A percentile compares a stretch with the other conserved stretches of the same genome.
phyloP scores from a whole-genome alignment of 2,113 vertebrate genomes.

The Nipponia nippon region DNA sequence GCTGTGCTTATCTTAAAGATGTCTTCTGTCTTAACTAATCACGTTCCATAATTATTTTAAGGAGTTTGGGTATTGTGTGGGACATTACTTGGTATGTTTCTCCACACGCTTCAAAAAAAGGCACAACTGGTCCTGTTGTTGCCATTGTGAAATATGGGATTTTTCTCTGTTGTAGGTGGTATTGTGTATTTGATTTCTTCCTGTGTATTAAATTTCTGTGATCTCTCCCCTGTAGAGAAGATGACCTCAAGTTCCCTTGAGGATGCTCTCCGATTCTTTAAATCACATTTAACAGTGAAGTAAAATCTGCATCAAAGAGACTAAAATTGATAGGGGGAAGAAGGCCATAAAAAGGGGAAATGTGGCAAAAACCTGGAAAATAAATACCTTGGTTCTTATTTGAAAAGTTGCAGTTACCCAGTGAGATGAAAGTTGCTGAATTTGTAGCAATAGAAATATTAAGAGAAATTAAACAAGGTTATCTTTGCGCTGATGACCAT shows the following conservation, averaged over 20 bases:
- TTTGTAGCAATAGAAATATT: slow-evolving; percentile 65
- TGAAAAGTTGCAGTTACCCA: slow-evolving; percentile 37
- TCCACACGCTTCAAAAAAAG: not conserved
- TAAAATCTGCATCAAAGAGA: not conserved
- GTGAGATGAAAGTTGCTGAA: slow-evolving; percentile 60
- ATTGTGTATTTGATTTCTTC: not conserved
- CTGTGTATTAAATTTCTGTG: not conserved
- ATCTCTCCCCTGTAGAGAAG: not conserved
- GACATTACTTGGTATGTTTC: not conserved
- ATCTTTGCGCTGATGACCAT: slow-evolving; percentile 56
- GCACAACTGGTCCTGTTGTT: not conserved
- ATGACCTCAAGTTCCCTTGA: not conserved
- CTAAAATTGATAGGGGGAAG: not conserved
- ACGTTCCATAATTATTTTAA: not conserved
- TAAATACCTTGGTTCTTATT: not conserved
- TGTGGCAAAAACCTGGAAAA: slow-evolving; percentile 4
- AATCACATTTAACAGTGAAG: not conserved
- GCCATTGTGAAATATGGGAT: not conserved
- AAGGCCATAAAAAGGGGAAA: not conserved
- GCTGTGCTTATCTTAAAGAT: not conserved
- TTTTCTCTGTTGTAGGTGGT: not conserved
- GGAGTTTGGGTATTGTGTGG: not conserved
- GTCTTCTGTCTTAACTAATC: not conserved
- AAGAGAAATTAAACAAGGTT: slow-evolving; percentile 67
- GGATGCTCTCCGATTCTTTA: not conserved